A percentile compares a stretch with the other conserved stretches of the same genome.
These are phyloP conservation scores for Drosophila greeni DNA, from an alignment of 2,888 invertebrate species.

Conservation along the genomic window DNA sequence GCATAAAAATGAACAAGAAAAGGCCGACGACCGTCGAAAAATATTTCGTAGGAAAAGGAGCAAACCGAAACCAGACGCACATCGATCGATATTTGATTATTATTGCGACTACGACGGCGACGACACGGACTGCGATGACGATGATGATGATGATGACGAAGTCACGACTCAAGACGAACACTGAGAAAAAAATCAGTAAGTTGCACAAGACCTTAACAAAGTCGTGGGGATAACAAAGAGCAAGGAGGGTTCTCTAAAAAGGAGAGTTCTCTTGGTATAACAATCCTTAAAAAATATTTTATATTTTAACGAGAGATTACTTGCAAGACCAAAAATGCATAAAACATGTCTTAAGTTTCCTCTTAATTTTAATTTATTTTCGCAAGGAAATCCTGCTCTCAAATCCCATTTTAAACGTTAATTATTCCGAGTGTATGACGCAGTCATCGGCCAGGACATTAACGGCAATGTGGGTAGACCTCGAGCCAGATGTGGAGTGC, in stretches of 20 bases:
- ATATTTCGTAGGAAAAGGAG: constrained; percentile 52
- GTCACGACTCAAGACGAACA: constrained; percentile 28
- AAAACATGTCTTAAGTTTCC: not conserved
- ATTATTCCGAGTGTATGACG: constrained; percentile 53
- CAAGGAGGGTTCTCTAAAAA: not conserved
- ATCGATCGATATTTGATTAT: constrained; percentile 77
- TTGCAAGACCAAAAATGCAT: not conserved
- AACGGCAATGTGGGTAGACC: constrained; percentile 37
- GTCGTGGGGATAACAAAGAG: not conserved
- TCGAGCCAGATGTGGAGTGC: constrained; percentile 25
- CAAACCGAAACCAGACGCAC: constrained; percentile 69
- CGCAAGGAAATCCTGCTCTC: not conserved
- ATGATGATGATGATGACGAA: constrained; percentile 29
- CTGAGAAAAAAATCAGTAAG: not conserved
- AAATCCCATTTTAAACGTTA: no score
- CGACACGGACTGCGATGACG: constrained; percentile 29
- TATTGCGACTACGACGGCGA: constrained; percentile 48
- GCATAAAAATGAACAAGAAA: constrained; percentile 36
- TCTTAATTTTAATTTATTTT: not conserved
- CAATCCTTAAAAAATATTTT: not conserved
- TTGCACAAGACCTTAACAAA: not conserved
- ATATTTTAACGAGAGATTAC: not conserved
- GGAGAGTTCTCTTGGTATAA: no score
- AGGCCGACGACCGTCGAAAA: constrained; percentile 60
- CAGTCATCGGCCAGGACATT: constrained; percentile 45